Evolutionary conservation across 1,140 invertebrate genomes (phyloP).

Genomic region (Drosophila orosa): DNA sequence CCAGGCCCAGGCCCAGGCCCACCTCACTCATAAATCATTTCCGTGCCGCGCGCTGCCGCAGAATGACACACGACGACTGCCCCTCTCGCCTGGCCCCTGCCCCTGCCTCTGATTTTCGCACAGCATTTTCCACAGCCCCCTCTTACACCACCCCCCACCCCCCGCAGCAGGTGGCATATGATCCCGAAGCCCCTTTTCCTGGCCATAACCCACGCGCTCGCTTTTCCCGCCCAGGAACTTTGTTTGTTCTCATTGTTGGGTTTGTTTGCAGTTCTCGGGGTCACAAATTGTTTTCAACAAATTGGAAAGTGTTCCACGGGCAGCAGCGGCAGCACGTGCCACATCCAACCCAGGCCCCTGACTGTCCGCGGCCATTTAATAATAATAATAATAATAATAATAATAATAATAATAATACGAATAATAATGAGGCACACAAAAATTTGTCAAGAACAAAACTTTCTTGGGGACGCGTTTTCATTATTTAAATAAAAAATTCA

Average conservation of each 20-base stretch:
- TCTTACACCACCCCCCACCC: neutral
- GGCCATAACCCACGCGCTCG: slow-evolving; percentile 1
- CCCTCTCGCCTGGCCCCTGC: neutral
- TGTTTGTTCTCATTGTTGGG: slow-evolving; percentile 69
- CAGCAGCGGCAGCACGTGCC: slow-evolving; percentile 61
- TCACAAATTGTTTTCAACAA: slow-evolving; percentile 81
- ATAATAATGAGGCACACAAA: neutral
- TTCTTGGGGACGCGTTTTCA: slow-evolving; percentile 57
- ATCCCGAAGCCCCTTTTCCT: slow-evolving; percentile 14
- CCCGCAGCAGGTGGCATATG: slow-evolving; percentile 55
- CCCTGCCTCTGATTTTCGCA: slow-evolving; percentile 2
- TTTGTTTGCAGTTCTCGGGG: slow-evolving; percentile 58
- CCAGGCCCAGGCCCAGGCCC: slow-evolving; percentile 17
- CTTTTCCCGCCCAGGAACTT: slow-evolving; percentile 21
- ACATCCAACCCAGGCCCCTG: neutral
- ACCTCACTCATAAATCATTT: slow-evolving; percentile 77
- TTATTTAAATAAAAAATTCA: slow-evolving; percentile 79
- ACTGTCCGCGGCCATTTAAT: slow-evolving; percentile 65
- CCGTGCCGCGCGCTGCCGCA: slow-evolving; percentile 73
- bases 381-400: slow-evolving; percentile 71
- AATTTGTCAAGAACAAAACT: slow-evolving; percentile 54
- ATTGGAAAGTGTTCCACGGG: slow-evolving; percentile 78
- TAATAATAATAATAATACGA: neutral
- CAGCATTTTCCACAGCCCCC: neutral
- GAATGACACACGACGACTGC: slow-evolving; percentile 71